phyloP scores from a whole-genome alignment of 2,797 vertebrate species.

The Lacerta agilis region DNA sequence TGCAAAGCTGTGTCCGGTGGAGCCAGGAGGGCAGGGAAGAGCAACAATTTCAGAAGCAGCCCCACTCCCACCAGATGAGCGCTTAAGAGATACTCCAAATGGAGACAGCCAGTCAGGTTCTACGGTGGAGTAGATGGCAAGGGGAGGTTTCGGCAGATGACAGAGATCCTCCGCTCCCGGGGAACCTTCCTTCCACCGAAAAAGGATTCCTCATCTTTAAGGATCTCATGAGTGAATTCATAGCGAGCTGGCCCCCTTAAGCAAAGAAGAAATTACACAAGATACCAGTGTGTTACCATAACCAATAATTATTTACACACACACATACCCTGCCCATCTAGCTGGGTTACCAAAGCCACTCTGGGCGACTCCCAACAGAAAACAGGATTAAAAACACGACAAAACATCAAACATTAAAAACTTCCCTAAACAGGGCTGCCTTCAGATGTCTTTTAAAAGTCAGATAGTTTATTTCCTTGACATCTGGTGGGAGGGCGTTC shows the following conservation, averaged over 20 bases:
- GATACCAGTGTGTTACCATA: not conserved
- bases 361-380: no score
- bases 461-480: no score
- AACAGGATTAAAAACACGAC: no score
- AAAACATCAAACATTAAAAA: no score
- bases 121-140: conserved; percentile 11
- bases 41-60: not conserved
- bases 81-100: not conserved
- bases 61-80: not conserved
- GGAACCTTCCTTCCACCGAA: conserved; percentile 82
- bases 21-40: not conserved
- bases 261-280: not conserved
- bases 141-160: conserved; percentile 88
- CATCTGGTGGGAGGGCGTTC: no score
- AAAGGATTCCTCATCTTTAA: conserved; percentile 86
- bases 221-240: conserved; percentile 89
- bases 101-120: not conserved
- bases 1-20: not conserved
- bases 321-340: no score
- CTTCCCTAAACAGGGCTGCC: no score
- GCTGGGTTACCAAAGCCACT: no score
- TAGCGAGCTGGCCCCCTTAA: conserved; percentile 85
- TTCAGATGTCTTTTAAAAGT: no score
- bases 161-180: conserved; percentile 84
- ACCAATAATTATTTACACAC: not conserved